Evolutionary conservation across 2,113 vertebrate genomes (phyloP), one percentile per base, ranked within the genome.

Genomic region (Anseranas semipalmata): DNA sequence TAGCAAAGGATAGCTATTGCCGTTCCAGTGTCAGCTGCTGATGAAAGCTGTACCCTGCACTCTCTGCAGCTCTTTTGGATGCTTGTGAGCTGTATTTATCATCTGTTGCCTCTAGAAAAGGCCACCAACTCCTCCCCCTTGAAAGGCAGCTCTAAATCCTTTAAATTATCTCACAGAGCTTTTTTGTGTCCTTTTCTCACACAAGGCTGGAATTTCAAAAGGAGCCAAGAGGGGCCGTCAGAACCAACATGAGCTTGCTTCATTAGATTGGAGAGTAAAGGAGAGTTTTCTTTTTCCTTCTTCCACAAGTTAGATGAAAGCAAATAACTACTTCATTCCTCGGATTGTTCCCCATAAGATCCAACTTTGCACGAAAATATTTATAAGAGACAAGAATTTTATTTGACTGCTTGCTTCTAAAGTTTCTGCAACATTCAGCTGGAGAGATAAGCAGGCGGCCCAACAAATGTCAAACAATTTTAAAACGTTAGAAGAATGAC

Each of bases 391-490:
- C 60, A 77, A 93, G 95, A 93, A 95, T 93, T 94, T 93, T 95
- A 96, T 97, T 94, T 95, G 95, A 96, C 92, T 96, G 72, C 66
- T 95, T 11, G 15, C 68, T 94, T 95, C 89, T 95, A 96, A 93
- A 85, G 91, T 96, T 95, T 92, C 87, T 92, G 87, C 81, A 95
- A 90, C 87, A 94, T 95, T 88, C 95, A 95, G 87, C 89, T 90
- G 75, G 60, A 91, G 56, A 95, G 92, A 96, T 95, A 97, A 97
- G 94, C 87, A 95, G 81, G 76, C 52, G 2, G 87, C 82, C 72
- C 82, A 94, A 92, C 92, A 96, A 91, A 95, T 90, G 92, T 96
- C 89, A 94, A 94, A 86, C 63, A 93, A 95, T 46, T 96, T 92
- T 56, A 91, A 96, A 96, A 91, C 88, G 75, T 83, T 62, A 84